phyloP scores from a whole-genome alignment of 2,797 vertebrate genomes.

The Lemur catta region DNA sequence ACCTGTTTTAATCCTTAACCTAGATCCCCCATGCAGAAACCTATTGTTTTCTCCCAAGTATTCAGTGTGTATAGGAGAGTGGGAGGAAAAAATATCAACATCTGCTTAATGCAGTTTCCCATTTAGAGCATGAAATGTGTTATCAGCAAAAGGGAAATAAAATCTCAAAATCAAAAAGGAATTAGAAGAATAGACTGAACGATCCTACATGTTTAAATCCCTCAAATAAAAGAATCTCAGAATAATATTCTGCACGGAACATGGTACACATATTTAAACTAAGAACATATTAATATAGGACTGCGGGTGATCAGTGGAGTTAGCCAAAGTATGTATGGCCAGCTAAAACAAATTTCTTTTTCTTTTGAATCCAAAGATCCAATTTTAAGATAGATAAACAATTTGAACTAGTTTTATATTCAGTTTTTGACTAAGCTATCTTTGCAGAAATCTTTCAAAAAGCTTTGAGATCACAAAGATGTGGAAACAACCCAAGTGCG shows the following conservation, averaged over 20 bases:
- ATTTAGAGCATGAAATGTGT: background rate
- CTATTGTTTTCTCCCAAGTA: background rate
- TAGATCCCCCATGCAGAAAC: background rate
- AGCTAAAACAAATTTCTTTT: background rate
- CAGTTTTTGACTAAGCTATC: background rate
- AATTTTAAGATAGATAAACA: background rate
- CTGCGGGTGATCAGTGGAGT: background rate
- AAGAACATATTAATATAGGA: background rate
- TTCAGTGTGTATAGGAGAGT: background rate
- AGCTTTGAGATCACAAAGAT: background rate
- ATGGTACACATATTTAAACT: background rate
- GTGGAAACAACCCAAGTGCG: too few species aligned
- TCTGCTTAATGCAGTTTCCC: background rate
- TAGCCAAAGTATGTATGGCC: background rate
- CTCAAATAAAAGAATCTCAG: background rate
- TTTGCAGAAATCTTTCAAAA: background rate
- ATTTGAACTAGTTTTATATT: background rate
- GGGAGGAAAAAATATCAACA: background rate
- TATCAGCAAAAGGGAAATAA: background rate
- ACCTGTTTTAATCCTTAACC: background rate
- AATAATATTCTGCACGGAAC: background rate
- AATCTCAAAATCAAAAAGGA: constrained; percentile 17
- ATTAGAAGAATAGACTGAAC: background rate
- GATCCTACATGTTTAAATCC: background rate
- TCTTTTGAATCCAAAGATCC: background rate